These are phyloP conservation scores for Yoshiicerus persimilis DNA, from an alignment of 1,140 invertebrate species.

Conservation along the genomic window DNA sequence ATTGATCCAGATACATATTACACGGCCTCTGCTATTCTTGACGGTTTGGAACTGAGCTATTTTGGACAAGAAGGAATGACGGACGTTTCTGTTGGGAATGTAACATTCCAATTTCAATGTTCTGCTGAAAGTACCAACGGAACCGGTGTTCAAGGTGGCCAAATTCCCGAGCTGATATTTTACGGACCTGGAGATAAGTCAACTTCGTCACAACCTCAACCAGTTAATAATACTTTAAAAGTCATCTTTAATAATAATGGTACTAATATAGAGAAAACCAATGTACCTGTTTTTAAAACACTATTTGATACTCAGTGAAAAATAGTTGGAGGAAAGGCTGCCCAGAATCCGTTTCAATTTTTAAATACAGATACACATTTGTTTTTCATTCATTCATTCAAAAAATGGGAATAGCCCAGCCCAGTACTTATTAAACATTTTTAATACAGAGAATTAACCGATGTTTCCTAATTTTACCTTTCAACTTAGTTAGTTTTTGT, in stretches of 20 bases:
- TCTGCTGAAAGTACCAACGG: conserved; percentile 92
- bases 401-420: no score
- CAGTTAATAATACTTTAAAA: neutral
- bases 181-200: conserved; percentile 66
- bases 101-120: conserved; percentile 92
- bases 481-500: no score
- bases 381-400: no score
- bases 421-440: no score
- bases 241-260: neutral
- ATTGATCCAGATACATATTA: conserved; percentile 89
- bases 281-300: neutral
- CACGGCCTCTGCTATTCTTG: conserved; percentile 83
- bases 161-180: conserved; percentile 91
- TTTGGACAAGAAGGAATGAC: conserved; percentile 94
- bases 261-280: neutral
- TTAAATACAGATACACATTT: no score
- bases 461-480: no score
- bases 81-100: conserved; percentile 82
- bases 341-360: no score
- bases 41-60: conserved; percentile 87
- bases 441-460: no score
- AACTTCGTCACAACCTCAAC: neutral
- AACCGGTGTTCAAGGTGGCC: conserved; percentile 89
- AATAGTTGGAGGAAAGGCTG: no score
- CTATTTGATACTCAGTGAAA: neutral